These are phyloP conservation scores for Metalampra italica DNA, from an alignment of 2,888 invertebrate species.

Conservation along the genomic window DNA sequence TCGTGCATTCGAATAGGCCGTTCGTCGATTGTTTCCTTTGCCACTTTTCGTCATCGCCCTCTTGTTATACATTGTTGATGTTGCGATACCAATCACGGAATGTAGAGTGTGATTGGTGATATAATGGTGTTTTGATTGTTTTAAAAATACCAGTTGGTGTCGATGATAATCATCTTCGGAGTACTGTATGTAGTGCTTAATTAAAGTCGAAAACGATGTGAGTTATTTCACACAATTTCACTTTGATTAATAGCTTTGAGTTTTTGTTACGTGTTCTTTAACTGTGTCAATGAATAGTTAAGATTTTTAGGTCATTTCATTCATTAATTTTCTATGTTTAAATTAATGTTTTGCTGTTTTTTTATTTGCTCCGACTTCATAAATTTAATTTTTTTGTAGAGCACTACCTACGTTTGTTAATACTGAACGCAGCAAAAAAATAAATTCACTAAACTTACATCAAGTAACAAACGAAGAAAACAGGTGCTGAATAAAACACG, in stretches of 20 bases:
- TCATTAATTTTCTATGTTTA: too few relatives aligned
- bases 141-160: constrained; percentile 6
- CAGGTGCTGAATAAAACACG: constrained; percentile 17
- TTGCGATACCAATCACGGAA: constrained; percentile 29
- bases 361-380: too few relatives aligned
- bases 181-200: background rate
- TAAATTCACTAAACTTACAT: background rate
- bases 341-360: too few relatives aligned
- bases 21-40: constrained; percentile 55
- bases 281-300: too few relatives aligned
- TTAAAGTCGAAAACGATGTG: background rate
- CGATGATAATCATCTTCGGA: background rate
- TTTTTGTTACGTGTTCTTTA: too few relatives aligned
- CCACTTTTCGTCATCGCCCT: constrained; percentile 57
- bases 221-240: background rate
- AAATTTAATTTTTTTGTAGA: too few relatives aligned
- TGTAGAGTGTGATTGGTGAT: constrained; percentile 22
- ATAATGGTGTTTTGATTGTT: constrained; percentile 24
- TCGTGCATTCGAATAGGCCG: constrained; percentile 51
- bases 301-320: too few relatives aligned
- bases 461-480: constrained; percentile 3
- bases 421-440: background rate
- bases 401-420: too few relatives aligned
- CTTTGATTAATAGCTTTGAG: too few relatives aligned
- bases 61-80: constrained; percentile 27